Percentiles rank a stretch among this genome's conserved stretches.
These are phyloP conservation scores for Accipiter cooperii DNA, from an alignment of 2,113 vertebrate species.

Conservation along the genomic window DNA sequence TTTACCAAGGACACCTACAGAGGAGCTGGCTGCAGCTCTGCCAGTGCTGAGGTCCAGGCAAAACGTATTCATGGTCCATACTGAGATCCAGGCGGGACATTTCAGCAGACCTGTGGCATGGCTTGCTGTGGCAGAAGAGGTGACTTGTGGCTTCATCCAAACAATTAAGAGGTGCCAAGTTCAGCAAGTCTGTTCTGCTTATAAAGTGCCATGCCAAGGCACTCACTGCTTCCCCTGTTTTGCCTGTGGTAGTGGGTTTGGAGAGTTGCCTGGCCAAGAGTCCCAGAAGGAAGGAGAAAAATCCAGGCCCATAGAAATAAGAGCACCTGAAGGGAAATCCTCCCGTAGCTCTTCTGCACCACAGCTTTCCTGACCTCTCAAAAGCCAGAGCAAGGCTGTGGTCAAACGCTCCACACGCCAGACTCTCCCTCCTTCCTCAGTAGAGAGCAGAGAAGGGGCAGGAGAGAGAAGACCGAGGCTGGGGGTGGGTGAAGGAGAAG, in stretches of 20 bases:
- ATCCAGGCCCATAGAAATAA: neutral
- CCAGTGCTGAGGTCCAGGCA: neutral
- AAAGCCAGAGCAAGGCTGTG: neutral
- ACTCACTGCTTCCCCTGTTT: neutral
- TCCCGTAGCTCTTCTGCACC: neutral
- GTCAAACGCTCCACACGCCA: too few species aligned
- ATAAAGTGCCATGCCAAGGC: neutral
- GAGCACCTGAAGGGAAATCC: neutral
- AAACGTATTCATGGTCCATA: fast-evolving
- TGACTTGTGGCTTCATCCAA: neutral
- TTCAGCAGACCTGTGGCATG: fast-evolving
- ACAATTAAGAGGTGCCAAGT: neutral
- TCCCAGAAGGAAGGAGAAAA: neutral
- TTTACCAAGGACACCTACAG: neutral
- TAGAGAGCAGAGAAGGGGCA: neutral
- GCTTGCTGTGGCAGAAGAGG: neutral
- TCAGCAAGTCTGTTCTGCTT: neutral
- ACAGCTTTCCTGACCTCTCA: neutral
- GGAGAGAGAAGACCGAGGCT: neutral
- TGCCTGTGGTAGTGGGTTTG: neutral
- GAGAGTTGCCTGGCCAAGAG: neutral
- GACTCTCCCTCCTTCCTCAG: neutral
- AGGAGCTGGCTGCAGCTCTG: neutral
- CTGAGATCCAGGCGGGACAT: fast-evolving
- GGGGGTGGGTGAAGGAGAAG: neutral